A percentile compares a stretch with the other conserved stretches of the same genome.
phyloP scores from a whole-genome alignment of 2,113 vertebrate species.

The Mobula hypostoma region DNA sequence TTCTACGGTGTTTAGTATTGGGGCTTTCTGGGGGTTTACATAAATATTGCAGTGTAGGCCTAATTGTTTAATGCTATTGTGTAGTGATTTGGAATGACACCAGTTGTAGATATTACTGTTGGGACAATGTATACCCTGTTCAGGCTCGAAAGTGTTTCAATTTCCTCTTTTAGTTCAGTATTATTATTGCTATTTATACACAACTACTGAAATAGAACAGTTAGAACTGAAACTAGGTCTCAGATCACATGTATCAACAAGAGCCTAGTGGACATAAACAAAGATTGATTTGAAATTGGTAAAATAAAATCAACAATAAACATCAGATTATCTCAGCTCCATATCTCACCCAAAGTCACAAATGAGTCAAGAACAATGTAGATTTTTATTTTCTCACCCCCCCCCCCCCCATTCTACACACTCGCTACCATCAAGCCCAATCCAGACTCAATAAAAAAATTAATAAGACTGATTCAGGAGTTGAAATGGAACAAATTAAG shows the following conservation, averaged over 20 bases:
- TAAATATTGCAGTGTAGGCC: no score
- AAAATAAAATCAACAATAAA: constrained; percentile 9
- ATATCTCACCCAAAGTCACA: background rate
- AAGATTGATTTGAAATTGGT: background rate
- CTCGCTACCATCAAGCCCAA: no score
- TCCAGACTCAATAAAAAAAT: background rate
- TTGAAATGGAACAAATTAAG: background rate
- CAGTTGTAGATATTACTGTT: no score
- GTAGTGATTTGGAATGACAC: no score
- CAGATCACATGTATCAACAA: background rate
- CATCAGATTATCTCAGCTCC: background rate
- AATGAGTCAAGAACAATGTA: background rate
- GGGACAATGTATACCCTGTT: no score
- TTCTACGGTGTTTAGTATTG: no score
- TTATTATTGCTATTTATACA: no score
- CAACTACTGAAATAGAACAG: background rate
- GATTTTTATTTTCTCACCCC: background rate
- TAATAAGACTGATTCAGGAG: background rate
- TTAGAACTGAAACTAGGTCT: background rate
- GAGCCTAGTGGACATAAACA: background rate
- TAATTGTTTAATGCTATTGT: no score
- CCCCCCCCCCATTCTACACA: background rate
- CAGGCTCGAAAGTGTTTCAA: no score
- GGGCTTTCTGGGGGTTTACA: no score
- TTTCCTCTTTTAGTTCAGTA: no score